Evolutionary conservation across 2,113 vertebrate species (phyloP).

Genomic region (Tiliqua scincoides): DNA sequence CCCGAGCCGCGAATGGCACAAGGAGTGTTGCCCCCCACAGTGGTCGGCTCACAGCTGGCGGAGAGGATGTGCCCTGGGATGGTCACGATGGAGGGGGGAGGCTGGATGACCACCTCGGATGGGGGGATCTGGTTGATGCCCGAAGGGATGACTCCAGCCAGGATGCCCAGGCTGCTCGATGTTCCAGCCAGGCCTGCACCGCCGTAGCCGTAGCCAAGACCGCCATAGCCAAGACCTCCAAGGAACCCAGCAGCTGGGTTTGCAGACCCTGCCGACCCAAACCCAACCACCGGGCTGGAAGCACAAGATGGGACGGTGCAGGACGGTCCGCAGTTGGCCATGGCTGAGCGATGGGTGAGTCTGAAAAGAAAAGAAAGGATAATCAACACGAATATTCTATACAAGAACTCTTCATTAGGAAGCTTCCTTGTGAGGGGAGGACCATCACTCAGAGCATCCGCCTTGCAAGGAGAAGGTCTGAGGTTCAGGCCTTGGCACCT

Average conservation of each 20-base stretch:
- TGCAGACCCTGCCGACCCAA: background rate
- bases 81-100: rapidly evolving
- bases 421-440: no score
- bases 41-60: background rate
- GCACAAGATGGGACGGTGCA: background rate
- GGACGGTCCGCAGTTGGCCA: background rate
- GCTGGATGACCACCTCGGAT: background rate
- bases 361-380: background rate
- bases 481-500: no score
- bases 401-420: no score
- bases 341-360: background rate
- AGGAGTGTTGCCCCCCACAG: background rate
- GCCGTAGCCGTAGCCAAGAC: background rate
- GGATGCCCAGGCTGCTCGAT: background rate
- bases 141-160: background rate
- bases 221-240: background rate
- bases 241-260: no score
- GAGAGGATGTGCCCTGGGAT: background rate
- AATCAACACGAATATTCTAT: background rate
- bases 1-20: background rate
- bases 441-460: no score
- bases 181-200: background rate
- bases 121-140: background rate
- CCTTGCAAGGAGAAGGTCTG: no score
- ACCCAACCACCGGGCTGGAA: background rate